These are phyloP conservation scores for Dolichomitus sp. DNA, from an alignment of 2,888 invertebrate species.

Conservation along the genomic window DNA sequence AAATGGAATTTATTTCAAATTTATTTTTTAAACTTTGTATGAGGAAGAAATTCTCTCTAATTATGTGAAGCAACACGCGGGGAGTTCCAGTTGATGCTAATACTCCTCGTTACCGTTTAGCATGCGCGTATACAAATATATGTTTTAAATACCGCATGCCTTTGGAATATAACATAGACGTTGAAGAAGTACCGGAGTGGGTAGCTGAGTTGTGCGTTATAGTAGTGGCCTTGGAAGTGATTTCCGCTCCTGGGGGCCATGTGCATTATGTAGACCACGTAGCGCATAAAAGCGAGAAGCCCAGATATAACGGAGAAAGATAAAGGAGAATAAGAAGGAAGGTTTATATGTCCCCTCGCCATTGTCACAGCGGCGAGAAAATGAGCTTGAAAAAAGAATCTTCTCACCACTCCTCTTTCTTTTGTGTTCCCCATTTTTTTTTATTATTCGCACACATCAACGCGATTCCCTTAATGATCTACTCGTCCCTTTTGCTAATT, in stretches of 20 bases:
- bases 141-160: slow-evolving; percentile 6
- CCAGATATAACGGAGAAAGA: slow-evolving; percentile 21
- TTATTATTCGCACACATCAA: slow-evolving; percentile 39
- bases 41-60: neutral
- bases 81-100: neutral
- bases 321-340: slow-evolving; percentile 34
- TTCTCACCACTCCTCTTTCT: neutral
- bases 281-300: slow-evolving; percentile 53
- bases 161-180: slow-evolving; percentile 23
- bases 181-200: slow-evolving; percentile 8
- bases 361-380: slow-evolving; percentile 58
- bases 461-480: slow-evolving; percentile 64
- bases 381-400: slow-evolving; percentile 58
- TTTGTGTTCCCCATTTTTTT: slow-evolving; percentile 19
- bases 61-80: neutral
- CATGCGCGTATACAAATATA: neutral
- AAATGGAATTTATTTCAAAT: neutral
- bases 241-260: slow-evolving; percentile 57
- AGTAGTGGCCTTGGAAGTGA: slow-evolving; percentile 61
- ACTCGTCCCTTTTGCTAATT: slow-evolving; percentile 62
- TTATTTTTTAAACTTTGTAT: neutral
- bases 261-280: slow-evolving; percentile 61
- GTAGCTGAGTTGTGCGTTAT: slow-evolving; percentile 22
- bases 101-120: neutral
- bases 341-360: slow-evolving; percentile 43